Conservation (phyloP, 2,797 vertebrate genomes). For the Myotis findleyi region DNA sequence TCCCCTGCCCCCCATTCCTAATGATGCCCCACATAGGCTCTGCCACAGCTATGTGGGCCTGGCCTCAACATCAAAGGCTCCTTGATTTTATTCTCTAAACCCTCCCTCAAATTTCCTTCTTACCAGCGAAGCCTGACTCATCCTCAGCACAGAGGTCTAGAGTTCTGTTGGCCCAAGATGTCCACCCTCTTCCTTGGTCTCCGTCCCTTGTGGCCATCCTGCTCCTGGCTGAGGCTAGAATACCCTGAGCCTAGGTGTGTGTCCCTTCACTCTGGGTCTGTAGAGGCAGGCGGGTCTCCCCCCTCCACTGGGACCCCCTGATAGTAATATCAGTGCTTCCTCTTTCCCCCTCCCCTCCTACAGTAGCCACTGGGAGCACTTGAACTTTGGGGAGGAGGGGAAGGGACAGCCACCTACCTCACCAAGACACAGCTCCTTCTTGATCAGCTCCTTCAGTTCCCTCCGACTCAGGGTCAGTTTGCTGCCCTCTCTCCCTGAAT, state of each 20-base stretch:
- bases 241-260: no score
- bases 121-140: not conserved
- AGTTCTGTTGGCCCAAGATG: not conserved
- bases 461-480: constrained; percentile 90
- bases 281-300: not conserved
- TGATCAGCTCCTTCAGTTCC: constrained; percentile 90
- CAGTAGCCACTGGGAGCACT: not conserved
- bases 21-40: not conserved
- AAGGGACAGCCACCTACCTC: constrained; percentile 61
- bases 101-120: not conserved
- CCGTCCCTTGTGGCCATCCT: not conserved
- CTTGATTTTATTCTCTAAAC: not conserved
- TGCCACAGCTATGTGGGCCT: not conserved
- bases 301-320: not conserved
- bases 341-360: no score
- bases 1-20: not conserved
- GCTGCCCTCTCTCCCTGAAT: constrained; percentile 91
- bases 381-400: not conserved
- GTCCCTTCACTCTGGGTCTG: not conserved
- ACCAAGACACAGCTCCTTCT: constrained; percentile 85
- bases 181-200: not conserved
- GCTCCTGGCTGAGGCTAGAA: not conserved
- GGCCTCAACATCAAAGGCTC: not conserved
- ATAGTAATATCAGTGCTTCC: not conserved
- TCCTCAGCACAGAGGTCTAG: not conserved